A percentile compares a stretch with the other conserved stretches of the same genome.
Evolutionary conservation across 2,113 vertebrate species (phyloP).

Genomic region (Neolamprologus modestus): DNA sequence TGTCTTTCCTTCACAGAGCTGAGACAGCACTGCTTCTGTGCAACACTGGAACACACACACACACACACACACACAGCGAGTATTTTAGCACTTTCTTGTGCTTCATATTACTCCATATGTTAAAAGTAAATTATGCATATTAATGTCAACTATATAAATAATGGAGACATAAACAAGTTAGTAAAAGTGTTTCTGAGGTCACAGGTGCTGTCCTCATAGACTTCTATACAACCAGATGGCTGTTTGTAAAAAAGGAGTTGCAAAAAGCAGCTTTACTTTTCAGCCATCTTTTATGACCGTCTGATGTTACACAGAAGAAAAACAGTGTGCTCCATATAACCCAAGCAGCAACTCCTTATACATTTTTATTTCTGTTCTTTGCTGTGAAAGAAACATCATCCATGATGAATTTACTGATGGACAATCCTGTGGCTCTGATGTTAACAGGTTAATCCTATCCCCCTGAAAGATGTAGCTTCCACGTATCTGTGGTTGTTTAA

Average conservation of each 20-base stretch:
- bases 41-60: constrained; percentile 69
- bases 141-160: neutral
- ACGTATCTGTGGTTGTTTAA: neutral
- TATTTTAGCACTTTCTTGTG: neutral
- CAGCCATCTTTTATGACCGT: neutral
- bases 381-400: neutral
- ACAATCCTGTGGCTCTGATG: neutral
- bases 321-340: neutral
- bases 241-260: neutral
- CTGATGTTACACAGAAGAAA: neutral
- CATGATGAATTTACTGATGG: neutral
- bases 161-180: neutral
- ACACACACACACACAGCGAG: neutral
- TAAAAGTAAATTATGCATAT: neutral
- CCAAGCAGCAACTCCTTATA: neutral
- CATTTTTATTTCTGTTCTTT: neutral
- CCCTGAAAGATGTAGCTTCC: neutral
- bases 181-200: neutral
- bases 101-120: neutral
- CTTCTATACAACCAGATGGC: accelerated
- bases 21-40: constrained; percentile 84
- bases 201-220: neutral
- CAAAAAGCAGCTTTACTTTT: neutral
- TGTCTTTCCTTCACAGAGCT: constrained; percentile 78
- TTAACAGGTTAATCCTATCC: neutral